Evolutionary conservation across 2,888 invertebrate genomes (phyloP).

Genomic region (Sesia apiformis): DNA sequence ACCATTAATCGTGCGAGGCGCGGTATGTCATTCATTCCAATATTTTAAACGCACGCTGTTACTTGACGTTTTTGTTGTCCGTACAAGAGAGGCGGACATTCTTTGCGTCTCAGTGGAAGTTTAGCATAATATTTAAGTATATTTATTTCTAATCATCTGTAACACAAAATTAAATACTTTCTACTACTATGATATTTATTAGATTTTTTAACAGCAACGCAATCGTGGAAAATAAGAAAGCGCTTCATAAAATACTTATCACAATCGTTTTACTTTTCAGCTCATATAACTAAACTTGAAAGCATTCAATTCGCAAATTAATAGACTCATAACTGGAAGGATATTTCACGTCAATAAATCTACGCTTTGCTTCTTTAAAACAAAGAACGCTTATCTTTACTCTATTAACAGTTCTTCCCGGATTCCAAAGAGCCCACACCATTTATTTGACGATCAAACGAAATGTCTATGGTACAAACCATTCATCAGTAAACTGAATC

Average conservation of each 20-base stretch:
- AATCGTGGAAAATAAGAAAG: no score
- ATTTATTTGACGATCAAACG: conserved; percentile 66
- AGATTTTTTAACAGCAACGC: no score
- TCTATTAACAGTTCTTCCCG: conserved; percentile 38
- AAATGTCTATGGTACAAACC: conserved; percentile 32
- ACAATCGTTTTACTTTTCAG: neutral
- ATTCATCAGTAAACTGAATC: conserved; percentile 54
- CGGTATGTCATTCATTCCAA: conserved; percentile 75
- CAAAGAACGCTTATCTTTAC: conserved; percentile 10
- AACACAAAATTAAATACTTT: no score
- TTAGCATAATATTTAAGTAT: conserved; percentile 1
- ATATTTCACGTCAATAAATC: conserved; percentile 2
- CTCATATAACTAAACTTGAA: neutral
- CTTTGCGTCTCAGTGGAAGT: conserved; percentile 31
- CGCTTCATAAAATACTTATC: no score
- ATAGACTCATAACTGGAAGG: neutral
- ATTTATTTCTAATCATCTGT: neutral
- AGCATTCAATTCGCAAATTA: neutral
- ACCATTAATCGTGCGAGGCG: conserved; percentile 70
- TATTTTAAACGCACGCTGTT: conserved; percentile 65
- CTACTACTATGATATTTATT: no score
- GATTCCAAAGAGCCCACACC: conserved; percentile 43
- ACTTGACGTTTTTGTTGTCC: conserved; percentile 64
- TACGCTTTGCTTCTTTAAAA: conserved; percentile 1
- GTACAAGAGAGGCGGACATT: conserved; percentile 58